A percentile compares a stretch with the other conserved stretches of the same genome.
Conservation (phyloP, 2,888 invertebrate genomes). For the Melanostoma mellinum region DNA sequence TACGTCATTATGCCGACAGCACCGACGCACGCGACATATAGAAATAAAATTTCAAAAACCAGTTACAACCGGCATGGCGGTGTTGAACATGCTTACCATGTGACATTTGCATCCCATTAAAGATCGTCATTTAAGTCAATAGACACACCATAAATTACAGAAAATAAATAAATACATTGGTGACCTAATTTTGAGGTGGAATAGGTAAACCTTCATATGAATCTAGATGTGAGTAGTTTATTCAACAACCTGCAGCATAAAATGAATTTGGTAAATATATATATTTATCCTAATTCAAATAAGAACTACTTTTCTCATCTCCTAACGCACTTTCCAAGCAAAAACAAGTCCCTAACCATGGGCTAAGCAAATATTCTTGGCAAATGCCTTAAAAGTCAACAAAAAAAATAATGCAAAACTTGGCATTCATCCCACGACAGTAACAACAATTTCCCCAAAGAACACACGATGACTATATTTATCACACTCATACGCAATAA, state of each 20-base stretch:
- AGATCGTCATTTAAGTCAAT: too few relatives aligned
- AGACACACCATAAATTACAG: too few relatives aligned
- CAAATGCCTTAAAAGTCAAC: conserved; percentile 26
- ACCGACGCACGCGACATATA: too few relatives aligned
- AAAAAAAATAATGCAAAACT: neutral
- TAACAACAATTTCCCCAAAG: neutral
- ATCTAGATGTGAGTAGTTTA: too few relatives aligned
- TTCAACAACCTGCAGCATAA: neutral
- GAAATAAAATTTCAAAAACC: neutral
- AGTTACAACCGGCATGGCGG: neutral
- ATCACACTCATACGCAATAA: neutral
- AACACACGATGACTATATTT: neutral
- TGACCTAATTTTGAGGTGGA: too few relatives aligned
- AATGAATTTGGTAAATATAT: neutral
- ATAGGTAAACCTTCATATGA: too few relatives aligned
- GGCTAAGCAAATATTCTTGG: conserved; percentile 12
- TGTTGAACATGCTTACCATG: too few relatives aligned
- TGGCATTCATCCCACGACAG: conserved; percentile 21
- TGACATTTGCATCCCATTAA: too few relatives aligned
- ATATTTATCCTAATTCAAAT: neutral
- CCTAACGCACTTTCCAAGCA: neutral
- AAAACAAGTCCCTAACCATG: conserved; percentile 3
- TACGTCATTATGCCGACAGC: too few relatives aligned
- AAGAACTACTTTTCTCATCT: neutral
- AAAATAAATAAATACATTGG: too few relatives aligned